Conservation (phyloP, 2,888 invertebrate genomes). For the Halictus ligatus region DNA sequence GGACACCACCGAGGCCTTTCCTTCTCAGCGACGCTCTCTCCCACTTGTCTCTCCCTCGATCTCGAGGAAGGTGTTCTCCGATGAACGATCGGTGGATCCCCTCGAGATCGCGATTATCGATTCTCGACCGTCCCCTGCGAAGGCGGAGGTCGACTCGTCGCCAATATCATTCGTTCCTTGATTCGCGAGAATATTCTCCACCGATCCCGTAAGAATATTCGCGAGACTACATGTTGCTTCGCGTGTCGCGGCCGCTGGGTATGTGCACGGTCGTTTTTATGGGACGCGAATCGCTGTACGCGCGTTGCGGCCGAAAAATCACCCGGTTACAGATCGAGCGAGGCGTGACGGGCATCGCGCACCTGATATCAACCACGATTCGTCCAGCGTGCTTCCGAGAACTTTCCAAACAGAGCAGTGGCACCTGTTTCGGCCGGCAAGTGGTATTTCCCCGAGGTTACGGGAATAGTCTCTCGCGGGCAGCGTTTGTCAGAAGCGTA, state of each 20-base stretch:
- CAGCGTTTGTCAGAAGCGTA: conserved; percentile 40
- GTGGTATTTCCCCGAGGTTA: conserved; percentile 53
- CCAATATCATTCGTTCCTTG: neutral
- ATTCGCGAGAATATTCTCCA: neutral
- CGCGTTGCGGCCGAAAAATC: neutral
- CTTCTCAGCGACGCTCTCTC: conserved; percentile 33
- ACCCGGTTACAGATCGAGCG: conserved; percentile 33
- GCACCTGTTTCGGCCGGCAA: conserved; percentile 67
- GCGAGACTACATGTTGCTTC: neutral
- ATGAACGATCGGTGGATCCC: conserved; percentile 40
- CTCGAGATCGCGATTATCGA: conserved; percentile 35
- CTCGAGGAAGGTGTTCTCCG: conserved; percentile 21
- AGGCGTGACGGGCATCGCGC: conserved; percentile 40
- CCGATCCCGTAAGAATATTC: neutral
- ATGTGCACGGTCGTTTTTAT: neutral
- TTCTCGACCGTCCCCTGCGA: neutral
- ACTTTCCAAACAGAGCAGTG: conserved; percentile 56
- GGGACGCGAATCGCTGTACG: neutral
- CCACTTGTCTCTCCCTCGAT: conserved; percentile 45
- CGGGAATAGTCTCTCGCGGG: conserved; percentile 21
- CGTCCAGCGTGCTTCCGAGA: conserved; percentile 27
- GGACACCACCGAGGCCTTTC: conserved; percentile 13
- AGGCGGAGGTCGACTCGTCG: neutral
- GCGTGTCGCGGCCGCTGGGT: neutral
- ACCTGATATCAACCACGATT: conserved; percentile 41